Percentiles rank a stretch among this genome's conserved stretches.
Evolutionary conservation across 2,888 invertebrate species (phyloP).

Genomic region (Flexamia atlantica): DNA sequence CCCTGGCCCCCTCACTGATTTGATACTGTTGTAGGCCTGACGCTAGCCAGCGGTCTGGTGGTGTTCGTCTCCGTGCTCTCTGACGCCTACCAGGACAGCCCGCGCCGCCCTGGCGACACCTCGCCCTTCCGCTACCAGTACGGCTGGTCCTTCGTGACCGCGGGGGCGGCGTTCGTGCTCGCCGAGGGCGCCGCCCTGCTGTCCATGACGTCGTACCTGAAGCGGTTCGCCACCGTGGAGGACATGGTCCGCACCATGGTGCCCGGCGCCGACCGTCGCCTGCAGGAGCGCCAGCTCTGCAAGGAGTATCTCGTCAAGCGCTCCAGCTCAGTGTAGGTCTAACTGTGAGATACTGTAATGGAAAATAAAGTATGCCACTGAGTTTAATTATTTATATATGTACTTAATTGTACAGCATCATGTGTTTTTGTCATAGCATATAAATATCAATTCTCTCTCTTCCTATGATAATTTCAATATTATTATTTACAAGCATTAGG

Average conservation of each 20-base stretch:
- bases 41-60: constrained; percentile 80
- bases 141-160: constrained; percentile 82
- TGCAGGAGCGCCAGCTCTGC: constrained; percentile 78
- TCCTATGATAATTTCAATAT: too few relatives aligned
- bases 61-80: constrained; percentile 80
- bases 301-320: constrained; percentile 76
- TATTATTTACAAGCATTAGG: too few relatives aligned
- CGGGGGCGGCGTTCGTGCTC: constrained; percentile 77
- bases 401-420: too few relatives aligned
- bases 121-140: constrained; percentile 76
- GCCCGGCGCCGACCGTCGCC: constrained; percentile 79
- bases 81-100: constrained; percentile 77
- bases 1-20: too few relatives aligned
- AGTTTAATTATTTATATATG: too few relatives aligned
- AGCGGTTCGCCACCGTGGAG: constrained; percentile 79
- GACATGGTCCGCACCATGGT: constrained; percentile 81
- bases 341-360: too few relatives aligned
- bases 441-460: too few relatives aligned
- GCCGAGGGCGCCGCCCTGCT: constrained; percentile 76
- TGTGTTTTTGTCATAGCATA: too few relatives aligned
- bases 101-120: constrained; percentile 69
- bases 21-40: constrained; percentile 76
- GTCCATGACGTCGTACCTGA: constrained; percentile 79
- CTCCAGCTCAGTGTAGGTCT: constrained; percentile 59
- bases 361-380: too few relatives aligned